These are phyloP conservation scores for Microctonus aethiopoides DNA, from an alignment of 2,888 invertebrate species.

Conservation along the genomic window DNA sequence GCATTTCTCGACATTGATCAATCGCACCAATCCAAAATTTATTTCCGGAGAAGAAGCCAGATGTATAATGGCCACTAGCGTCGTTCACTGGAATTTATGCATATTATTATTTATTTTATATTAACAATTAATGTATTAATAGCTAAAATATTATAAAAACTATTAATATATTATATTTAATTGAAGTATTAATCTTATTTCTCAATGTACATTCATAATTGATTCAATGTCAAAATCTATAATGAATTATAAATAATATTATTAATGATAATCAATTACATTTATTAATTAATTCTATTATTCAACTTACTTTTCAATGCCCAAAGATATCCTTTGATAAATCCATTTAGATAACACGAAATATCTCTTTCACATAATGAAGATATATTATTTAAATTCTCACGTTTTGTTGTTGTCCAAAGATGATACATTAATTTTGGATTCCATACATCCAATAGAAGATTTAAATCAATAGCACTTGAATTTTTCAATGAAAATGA, in stretches of 20 bases:
- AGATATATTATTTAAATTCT: slow-evolving; percentile 66
- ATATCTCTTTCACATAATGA: slow-evolving; percentile 68
- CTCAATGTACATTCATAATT: too few species aligned
- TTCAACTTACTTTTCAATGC: slow-evolving; percentile 69
- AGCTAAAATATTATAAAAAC: background rate
- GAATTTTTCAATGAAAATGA: background rate
- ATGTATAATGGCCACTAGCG: slow-evolving; percentile 51
- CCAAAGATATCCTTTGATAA: slow-evolving; percentile 69
- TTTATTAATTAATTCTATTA: background rate
- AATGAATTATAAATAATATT: too few species aligned
- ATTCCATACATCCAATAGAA: slow-evolving; percentile 50
- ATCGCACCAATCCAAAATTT: slow-evolving; percentile 52
- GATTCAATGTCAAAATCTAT: too few species aligned
- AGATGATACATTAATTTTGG: slow-evolving; percentile 40
- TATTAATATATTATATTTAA: background rate
- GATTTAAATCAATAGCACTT: slow-evolving; percentile 32
- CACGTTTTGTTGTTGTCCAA: slow-evolving; percentile 56
- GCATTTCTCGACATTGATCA: slow-evolving; percentile 53
- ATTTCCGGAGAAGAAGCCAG: slow-evolving; percentile 51
- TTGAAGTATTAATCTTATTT: background rate
- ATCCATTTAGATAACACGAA: slow-evolving; percentile 66
- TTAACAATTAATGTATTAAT: slow-evolving; percentile 11
- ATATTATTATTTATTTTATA: slow-evolving; percentile 6
- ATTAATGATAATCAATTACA: background rate
- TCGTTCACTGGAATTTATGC: slow-evolving; percentile 50